Evolutionary conservation across 2,113 vertebrate species (phyloP).

Genomic region (Crocuta crocuta): DNA sequence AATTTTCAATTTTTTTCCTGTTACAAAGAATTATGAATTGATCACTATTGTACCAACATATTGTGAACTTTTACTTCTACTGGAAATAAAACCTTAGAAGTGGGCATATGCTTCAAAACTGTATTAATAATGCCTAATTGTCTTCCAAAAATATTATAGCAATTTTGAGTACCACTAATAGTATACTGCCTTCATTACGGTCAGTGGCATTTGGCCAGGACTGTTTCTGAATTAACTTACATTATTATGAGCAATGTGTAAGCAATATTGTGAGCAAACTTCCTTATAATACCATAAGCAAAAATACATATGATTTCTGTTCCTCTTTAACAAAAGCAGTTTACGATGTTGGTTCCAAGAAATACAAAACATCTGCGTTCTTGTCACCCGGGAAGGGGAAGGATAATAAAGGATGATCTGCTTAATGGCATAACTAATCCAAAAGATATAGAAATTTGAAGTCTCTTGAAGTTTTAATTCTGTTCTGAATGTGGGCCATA

Average conservation of each 20-base stretch:
- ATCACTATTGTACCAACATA: background rate
- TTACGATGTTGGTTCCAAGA: background rate
- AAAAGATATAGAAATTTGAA: constrained; percentile 22
- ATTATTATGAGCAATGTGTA: background rate
- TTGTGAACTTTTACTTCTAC: background rate
- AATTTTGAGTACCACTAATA: background rate
- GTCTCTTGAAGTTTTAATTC: background rate
- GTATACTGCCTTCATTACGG: background rate
- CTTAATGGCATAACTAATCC: background rate
- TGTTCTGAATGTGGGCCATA: background rate
- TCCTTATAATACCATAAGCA: background rate
- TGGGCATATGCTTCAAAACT: background rate
- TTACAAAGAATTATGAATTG: background rate
- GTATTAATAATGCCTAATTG: background rate
- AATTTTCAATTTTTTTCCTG: background rate
- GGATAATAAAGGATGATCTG: background rate
- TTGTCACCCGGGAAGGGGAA: constrained; percentile 29
- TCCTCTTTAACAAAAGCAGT: background rate
- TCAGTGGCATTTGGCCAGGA: background rate
- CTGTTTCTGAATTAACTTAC: background rate
- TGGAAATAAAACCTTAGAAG: background rate
- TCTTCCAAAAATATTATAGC: background rate
- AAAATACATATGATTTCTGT: background rate
- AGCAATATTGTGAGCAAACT: background rate
- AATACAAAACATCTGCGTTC: background rate